phyloP scores from a whole-genome alignment of 2,113 vertebrate species.

The Antigone vipio region DNA sequence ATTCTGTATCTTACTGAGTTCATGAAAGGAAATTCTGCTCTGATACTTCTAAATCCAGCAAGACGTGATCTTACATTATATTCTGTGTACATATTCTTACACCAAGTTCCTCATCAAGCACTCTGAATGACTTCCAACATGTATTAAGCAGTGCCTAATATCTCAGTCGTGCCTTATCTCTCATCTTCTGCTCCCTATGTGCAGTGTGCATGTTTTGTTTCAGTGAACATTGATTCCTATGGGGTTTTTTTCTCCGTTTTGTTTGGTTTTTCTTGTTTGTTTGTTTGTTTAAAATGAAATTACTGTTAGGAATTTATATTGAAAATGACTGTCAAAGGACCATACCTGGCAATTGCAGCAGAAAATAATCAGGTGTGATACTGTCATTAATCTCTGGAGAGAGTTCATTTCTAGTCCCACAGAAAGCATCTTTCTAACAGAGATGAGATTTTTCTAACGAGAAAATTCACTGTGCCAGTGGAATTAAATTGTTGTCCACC shows the following conservation, averaged over 20 bases:
- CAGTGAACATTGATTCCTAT: not conserved
- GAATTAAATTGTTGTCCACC: not conserved
- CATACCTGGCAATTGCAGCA: not conserved
- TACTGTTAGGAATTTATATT: not conserved
- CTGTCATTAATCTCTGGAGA: not conserved
- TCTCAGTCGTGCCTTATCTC: not conserved
- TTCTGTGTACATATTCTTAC: not conserved
- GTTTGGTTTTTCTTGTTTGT: not conserved
- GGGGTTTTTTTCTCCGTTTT: accelerated
- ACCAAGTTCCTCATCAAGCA: not conserved
- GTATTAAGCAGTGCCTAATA: not conserved
- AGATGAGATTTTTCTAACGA: not conserved
- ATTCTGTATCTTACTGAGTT: not conserved
- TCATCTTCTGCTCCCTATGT: not conserved
- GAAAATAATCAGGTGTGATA: not conserved
- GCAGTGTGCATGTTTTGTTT: not conserved
- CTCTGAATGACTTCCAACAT: not conserved
- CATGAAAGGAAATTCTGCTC: not conserved
- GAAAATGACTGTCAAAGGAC: not conserved
- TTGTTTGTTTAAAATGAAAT: not conserved
- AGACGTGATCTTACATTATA: not conserved
- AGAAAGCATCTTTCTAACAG: not conserved
- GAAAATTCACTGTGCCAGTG: not conserved
- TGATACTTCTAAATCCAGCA: not conserved
- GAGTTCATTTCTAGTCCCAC: not conserved